Base-by-base conservation (phyloP, 2,113 vertebrate genomes). In the Macrotis lagotis region DNA sequence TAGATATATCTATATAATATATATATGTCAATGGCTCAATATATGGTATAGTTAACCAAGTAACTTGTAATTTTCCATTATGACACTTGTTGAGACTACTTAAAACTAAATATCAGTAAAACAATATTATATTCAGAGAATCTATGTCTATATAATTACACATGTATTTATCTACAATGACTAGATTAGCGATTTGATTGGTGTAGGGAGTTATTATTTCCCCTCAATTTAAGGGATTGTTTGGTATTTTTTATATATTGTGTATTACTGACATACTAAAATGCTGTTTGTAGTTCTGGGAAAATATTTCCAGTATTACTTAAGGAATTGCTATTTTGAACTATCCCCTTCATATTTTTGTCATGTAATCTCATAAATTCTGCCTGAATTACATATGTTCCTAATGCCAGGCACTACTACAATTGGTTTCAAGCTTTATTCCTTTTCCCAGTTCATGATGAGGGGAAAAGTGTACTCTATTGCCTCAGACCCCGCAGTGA, bases 41-140 rank as follows among this genome's bases (percentile, higher is more conserved):
- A 26, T 83, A 89, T 53, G 0, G 2, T 74, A 37, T 25, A 51
- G 11, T 90, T 91, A 92, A 12, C n/a, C 90, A 26, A 26, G 28
- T 90, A 83, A 16, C 92, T 91, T 95, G 22, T 51, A 89, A 25
- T 88, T 93, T 94, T 52, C 90, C 5, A 22, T 74, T 83, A 83
- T 44, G 19, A 83, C 19, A 8, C 1, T 83, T 83, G 19, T 19
- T 44, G 37, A 83, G n/a, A 22, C 66, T 19, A n/a, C 66, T 83
- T 83, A 44, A 44, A 19, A 24, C 16, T 7, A 44, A 44, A 22
- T 44, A 83, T 83, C n/a, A 83, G 3, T 83, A 44, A 66, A 66
- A 66, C 31, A 10, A 37, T 37, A 83, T 83, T 44, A 6, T n/a
- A 16, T n/a, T 83, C 19, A 44, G 22, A 44, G 37, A 44, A 44